phyloP scores from a whole-genome alignment of 2,113 vertebrate species.

The Austrofundulus limnaeus region DNA sequence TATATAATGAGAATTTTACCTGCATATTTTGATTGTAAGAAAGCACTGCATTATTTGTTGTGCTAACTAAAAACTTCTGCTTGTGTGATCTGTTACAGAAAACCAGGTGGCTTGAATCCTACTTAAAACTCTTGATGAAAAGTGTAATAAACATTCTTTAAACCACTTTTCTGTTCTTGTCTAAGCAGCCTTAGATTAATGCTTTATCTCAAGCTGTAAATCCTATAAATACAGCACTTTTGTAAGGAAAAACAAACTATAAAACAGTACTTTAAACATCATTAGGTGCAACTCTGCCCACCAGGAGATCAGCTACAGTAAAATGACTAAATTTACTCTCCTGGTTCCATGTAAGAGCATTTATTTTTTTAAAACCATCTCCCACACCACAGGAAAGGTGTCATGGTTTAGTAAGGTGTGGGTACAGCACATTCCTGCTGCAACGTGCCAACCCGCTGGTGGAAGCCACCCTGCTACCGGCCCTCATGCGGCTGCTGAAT shows the following conservation, averaged over 20 bases:
- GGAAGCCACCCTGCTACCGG: slow-evolving; percentile 71
- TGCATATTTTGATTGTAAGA: too few species aligned
- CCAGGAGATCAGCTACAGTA: slow-evolving; percentile 53
- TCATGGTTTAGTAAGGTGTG: slow-evolving; percentile 72
- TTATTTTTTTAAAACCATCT: slow-evolving; percentile 55
- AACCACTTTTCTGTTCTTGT: slow-evolving; percentile 43
- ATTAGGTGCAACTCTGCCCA: slow-evolving; percentile 53
- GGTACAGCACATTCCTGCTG: slow-evolving; percentile 69
- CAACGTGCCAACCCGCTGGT: slow-evolving; percentile 51
- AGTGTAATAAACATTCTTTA: slow-evolving; percentile 44
- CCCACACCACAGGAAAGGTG: slow-evolving; percentile 75
- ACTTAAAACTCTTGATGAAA: slow-evolving; percentile 17
- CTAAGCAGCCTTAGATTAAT: slow-evolving; percentile 40
- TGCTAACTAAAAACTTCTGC: slow-evolving; percentile 21
- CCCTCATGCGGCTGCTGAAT: slow-evolving; percentile 52
- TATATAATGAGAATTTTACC: too few species aligned
- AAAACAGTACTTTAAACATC: slow-evolving; percentile 58
- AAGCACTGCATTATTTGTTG: too few species aligned
- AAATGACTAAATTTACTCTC: slow-evolving; percentile 65
- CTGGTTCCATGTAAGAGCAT: slow-evolving; percentile 55
- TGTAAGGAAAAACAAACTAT: slow-evolving; percentile 53
- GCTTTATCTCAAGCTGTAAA: slow-evolving; percentile 40
- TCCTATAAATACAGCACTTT: slow-evolving; percentile 48
- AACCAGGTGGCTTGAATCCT: slow-evolving; percentile 39
- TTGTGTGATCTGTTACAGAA: slow-evolving; percentile 35